Evolutionary conservation across 2,888 invertebrate genomes (phyloP), one percentile per base, ranked within the genome.

Genomic region (Nematopogon swammerdamellus): DNA sequence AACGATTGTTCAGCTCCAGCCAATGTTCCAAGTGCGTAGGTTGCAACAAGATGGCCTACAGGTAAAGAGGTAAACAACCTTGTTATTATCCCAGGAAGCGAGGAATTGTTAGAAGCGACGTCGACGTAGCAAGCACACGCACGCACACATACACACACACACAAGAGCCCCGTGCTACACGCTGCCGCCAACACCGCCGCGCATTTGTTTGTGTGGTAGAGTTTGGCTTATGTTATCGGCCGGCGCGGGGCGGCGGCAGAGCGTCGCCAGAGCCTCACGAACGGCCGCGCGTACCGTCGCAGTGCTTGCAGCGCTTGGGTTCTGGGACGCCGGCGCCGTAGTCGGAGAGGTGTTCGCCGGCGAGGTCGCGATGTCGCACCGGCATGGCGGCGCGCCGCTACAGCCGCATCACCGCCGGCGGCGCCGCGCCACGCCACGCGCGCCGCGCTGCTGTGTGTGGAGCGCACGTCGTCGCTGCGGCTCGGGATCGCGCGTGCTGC

Each of bases 281-380:
- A n/a, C n/a, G n/a, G n/a, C 52, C 53, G 59, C 67, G 63, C 68
- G 66, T 87, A 91, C 91, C 91, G 89, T 91, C 91, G 88, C 91
- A 91, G 82, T 90, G 90, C 84, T 88, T 90, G 89, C 91, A 91
- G 87, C 91, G 90, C 83, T 91, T 91, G 81, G 91, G 89, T 85
- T 89, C 88, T 82, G 91, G 90, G 64, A 75, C 70, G 66, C 77
- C 77, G 74, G 75, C 69, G 68, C 77, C 77, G 69, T 8, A 16
- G 30, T n/a, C n/a, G n/a, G n/a, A n/a, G n/a, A n/a, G n/a, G n/a
- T 6, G 18, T 47, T 80, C 80, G 72, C 79, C 75, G 51, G 52
- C 49, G 73, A 74, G 74, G 69, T 76, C 76, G 75, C 80, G 80
- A 65, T 80, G 77, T 72, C 80, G 76, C 71, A 80, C 80, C 74